Evolutionary conservation across 2,888 invertebrate genomes (phyloP), one percentile per base, ranked within the genome.

Genomic region (Hypomecis punctinalis): DNA sequence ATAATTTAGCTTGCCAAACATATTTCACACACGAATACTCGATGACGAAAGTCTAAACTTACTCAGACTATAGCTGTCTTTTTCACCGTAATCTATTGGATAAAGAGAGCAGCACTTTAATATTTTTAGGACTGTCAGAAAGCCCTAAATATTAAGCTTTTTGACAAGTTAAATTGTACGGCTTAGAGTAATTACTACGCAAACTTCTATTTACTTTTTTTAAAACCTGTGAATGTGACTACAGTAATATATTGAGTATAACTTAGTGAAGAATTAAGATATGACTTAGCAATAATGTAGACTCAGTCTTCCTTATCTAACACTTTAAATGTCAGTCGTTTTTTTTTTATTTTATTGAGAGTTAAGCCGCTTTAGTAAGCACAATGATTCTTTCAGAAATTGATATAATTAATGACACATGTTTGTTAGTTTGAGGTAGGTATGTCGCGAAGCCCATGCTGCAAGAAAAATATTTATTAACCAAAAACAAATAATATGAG

Each of bases 361-460:
- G 65, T 51, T 43, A 69, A 70, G 73, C 68, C 60, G 71, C 68
- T 11, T 48, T 61, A 52, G 52, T 35, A 71, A 69, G 64, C 63
- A 58, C 47, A 60, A 67, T 72, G 64, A 63, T 63, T 68, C 66
- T 68, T 56, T 69, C 68, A 75, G 69, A 63, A 64, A 55, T 47
- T 35, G 61, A 64, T 51, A 62, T 62, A 49, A 55, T 58, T 67
- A 68, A 69, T 69, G 63, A 59, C 59, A 69, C 57, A 59, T 67
- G 61, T 67, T 62, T 61, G 67, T 48, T 66, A 74, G 78, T 81
- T 82, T 80, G 80, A 71, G 63, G 75, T n/a, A 23, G 23, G 23
- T 69, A 73, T 55, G 64, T 70, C 72, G 78, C 72, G 81, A 84
- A 85, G 87, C 83, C 77, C 86, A 87, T 87, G 87, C 87, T 82